These are phyloP conservation scores for Sarcoramphus papa DNA, from an alignment of 2,797 vertebrate genomes.

Conservation along the genomic window DNA sequence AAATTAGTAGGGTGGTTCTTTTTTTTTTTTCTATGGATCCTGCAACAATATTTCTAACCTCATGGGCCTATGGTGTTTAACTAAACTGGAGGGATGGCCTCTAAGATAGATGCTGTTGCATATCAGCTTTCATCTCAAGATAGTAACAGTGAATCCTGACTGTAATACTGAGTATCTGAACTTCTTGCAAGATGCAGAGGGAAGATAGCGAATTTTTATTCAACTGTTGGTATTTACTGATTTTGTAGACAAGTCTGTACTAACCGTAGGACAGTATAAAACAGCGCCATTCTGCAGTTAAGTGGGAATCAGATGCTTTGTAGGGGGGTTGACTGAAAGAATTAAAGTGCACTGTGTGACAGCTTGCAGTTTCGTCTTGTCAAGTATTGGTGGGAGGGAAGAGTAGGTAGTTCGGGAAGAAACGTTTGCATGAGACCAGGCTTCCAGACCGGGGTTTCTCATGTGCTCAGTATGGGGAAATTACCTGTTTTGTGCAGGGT, in stretches of 20 bases:
- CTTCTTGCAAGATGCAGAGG: neutral
- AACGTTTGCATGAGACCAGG: neutral
- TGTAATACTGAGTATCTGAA: neutral
- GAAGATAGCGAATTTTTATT: neutral
- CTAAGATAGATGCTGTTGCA: neutral
- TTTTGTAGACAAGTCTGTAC: neutral
- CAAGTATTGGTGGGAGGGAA: neutral
- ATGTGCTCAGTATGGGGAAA: neutral
- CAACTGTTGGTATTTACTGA: accelerated
- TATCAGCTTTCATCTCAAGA: neutral
- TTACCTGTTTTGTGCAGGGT: neutral
- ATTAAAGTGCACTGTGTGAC: neutral
- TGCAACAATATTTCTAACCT: neutral
- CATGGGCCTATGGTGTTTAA: neutral
- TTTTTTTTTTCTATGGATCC: neutral
- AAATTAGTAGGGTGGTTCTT: neutral
- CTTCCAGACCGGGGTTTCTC: neutral
- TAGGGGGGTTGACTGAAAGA: neutral
- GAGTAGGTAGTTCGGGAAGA: neutral
- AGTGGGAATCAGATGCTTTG: neutral
- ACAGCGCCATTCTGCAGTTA: neutral
- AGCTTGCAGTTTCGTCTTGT: neutral
- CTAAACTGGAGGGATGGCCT: neutral
- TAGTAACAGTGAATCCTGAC: neutral
- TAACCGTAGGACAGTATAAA: neutral